Conservation (phyloP, 2,113 vertebrate species). For the Gymnarchus niloticus region DNA sequence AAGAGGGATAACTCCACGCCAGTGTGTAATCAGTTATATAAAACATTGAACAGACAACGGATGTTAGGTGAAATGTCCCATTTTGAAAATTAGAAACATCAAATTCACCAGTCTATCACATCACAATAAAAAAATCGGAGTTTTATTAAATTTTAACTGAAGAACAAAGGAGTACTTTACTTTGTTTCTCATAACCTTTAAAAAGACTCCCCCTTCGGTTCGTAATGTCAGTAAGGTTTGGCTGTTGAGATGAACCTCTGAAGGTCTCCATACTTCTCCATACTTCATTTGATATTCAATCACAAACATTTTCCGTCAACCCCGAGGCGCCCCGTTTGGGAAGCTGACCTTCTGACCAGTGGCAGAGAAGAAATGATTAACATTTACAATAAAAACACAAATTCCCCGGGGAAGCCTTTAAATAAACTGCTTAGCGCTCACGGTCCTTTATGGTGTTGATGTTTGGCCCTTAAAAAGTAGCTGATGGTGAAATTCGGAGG, state of each 20-base stretch:
- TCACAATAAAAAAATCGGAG: not conserved
- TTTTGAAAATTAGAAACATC: not conserved
- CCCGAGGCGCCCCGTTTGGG: conserved; percentile 37
- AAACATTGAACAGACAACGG: too few relatives aligned
- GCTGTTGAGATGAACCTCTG: not conserved
- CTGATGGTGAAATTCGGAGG: too few relatives aligned
- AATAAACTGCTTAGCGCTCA: conserved; percentile 48
- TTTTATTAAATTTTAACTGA: not conserved
- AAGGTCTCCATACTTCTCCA: not conserved
- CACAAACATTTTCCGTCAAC: not conserved
- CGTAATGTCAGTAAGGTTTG: not conserved
- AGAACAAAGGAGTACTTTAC: not conserved
- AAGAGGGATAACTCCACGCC: not conserved
- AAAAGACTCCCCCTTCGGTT: not conserved
- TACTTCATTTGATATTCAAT: not conserved
- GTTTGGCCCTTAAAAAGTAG: not conserved
- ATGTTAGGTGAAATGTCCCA: not conserved
- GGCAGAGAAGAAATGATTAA: conserved; percentile 67
- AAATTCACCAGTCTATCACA: not conserved
- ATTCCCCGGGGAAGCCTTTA: conserved; percentile 57
- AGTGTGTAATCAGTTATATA: too few relatives aligned
- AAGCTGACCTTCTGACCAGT: conserved; percentile 65
- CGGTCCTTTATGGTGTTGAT: not conserved
- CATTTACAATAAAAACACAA: conserved; percentile 62
- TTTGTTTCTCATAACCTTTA: not conserved